These are phyloP conservation scores for Brachyhypopomus gauderio DNA, from an alignment of 2,113 vertebrate species.

Conservation along the genomic window DNA sequence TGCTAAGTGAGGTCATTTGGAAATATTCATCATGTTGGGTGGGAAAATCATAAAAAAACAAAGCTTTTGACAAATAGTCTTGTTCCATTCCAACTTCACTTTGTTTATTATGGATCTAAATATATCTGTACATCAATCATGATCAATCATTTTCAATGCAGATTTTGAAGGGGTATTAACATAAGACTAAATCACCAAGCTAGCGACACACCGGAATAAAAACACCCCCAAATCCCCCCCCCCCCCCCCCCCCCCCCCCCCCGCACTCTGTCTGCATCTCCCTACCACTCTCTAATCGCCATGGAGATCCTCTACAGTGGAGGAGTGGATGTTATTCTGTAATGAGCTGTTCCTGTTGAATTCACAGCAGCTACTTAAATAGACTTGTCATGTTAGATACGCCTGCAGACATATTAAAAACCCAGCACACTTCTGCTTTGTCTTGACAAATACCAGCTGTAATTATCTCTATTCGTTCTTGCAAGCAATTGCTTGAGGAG, in stretches of 20 bases:
- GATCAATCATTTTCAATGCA: constrained; percentile 17
- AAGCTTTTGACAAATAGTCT: too few relatives aligned
- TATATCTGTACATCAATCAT: constrained; percentile 19
- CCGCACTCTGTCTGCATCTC: constrained; percentile 14
- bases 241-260: too few relatives aligned
- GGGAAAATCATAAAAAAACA: background rate
- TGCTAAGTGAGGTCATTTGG: background rate
- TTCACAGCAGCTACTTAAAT: constrained; percentile 60
- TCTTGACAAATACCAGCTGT: constrained; percentile 49
- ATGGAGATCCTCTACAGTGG: constrained; percentile 48
- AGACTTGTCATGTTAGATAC: constrained; percentile 56
- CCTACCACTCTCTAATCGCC: constrained; percentile 54
- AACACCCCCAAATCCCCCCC: too few relatives aligned
- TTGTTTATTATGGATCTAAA: constrained; percentile 25
- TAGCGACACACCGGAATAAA: constrained; percentile 42
- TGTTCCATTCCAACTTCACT: background rate
- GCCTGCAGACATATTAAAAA: constrained; percentile 60
- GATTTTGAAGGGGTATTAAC: constrained; percentile 32
- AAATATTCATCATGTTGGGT: background rate
- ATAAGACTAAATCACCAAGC: constrained; percentile 47
- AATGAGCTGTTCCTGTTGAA: constrained; percentile 62
- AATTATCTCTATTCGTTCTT: constrained; percentile 55
- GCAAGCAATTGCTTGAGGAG: constrained; percentile 38
- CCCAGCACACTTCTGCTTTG: constrained; percentile 54
- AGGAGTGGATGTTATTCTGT: constrained; percentile 45